Base-by-base conservation (phyloP, 2,888 invertebrate genomes). In the Nomada ruficornis region DNA sequence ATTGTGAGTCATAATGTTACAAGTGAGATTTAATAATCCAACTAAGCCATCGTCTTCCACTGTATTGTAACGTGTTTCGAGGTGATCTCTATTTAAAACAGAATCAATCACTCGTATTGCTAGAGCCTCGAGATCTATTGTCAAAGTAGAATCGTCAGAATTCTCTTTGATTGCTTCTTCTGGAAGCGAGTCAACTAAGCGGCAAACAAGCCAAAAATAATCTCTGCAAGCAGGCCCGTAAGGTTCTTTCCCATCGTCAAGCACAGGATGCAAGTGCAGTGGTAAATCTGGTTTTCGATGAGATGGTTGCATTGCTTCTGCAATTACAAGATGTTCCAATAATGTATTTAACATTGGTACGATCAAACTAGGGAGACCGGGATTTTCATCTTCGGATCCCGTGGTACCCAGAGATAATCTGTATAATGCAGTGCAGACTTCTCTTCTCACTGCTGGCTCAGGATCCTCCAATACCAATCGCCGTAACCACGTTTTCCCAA, bases 161-260 rank as follows among this genome's bases (percentile, higher is more conserved):
- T 94, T 95, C 86, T 95, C 95, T 94, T 96, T 96, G 44, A 98
- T 96, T 89, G 97, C 95, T 82, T 97, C 97, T 77, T 96, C 96
- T 0, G 97, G 97, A 44, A 98, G 92, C 2, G 97, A 97, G 90
- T 98, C 98, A 0, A 98, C 97, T 23, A 98, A 95, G 50, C 98
- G 95, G 85, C 98, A 98, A 18, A 98, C 95, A 4, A 98, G 95
- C 98, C 98, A 98, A 94, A 98, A 98, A 94, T 98, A 99, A 93
- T 99, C 98, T 10, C 98, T 95, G 92, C 98, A 98, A 1, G 98
- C 98, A 0, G 98, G 98, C 0, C 98, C 98, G 92, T 98, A 98
- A 0, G 98, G 98, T 91, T 98, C 98, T 92, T 98, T 98, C n/a
- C 97, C 97, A 92, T 97, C 97, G 89, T 97, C 97, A 0, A 95